These are phyloP conservation scores for Rotaria sp. DNA, from an alignment of 2,888 invertebrate genomes.

Conservation along the genomic window DNA sequence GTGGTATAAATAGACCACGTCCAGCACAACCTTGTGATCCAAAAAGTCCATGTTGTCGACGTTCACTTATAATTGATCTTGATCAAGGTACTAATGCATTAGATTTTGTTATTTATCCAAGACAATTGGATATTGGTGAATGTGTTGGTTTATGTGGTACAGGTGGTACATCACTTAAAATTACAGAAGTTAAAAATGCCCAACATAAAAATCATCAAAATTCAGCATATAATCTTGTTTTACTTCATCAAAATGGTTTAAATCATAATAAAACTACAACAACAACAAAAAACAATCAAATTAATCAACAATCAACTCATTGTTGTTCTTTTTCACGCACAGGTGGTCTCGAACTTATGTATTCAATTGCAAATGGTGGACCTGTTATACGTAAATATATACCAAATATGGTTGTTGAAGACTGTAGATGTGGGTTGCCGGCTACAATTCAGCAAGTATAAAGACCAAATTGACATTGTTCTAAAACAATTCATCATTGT, in stretches of 20 bases:
- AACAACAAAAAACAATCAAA: too few relatives aligned
- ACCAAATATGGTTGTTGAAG: conserved; percentile 8
- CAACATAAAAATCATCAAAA: not conserved
- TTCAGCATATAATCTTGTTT: not conserved
- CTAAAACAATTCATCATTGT: not conserved
- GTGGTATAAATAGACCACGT: not conserved
- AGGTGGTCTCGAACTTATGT: not conserved
- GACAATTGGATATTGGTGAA: conserved; percentile 12
- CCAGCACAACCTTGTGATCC: not conserved
- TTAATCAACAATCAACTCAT: not conserved
- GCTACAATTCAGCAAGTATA: conserved; percentile 5
- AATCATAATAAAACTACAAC: not conserved
- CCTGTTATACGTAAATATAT: not conserved
- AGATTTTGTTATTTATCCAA: not conserved
- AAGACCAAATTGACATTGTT: not conserved
- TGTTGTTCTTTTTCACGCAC: conserved; percentile 22
- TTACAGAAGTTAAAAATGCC: not conserved
- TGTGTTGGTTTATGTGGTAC: not conserved
- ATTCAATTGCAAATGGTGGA: not conserved
- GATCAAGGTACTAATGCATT: not conserved
- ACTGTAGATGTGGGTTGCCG: not conserved
- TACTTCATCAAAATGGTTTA: not conserved
- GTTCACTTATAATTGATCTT: not conserved
- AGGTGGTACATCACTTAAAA: not conserved
- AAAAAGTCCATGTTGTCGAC: conserved; percentile 22